phyloP scores from a whole-genome alignment of 2,113 vertebrate species.

The Ictidomys tridecemlineatus region DNA sequence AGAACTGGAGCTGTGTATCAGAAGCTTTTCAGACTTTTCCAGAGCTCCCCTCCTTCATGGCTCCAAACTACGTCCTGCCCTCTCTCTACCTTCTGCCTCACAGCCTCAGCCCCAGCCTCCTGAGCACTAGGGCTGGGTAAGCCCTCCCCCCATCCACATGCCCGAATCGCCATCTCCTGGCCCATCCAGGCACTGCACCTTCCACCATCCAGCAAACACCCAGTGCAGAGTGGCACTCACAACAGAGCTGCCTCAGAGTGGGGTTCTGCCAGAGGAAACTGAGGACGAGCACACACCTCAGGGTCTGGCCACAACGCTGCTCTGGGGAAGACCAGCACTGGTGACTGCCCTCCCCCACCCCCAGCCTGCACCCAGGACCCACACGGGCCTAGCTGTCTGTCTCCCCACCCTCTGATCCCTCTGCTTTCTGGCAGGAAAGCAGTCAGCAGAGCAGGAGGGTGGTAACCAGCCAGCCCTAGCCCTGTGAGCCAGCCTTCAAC shows the following conservation, averaged over 20 bases:
- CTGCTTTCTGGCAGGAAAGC: background rate
- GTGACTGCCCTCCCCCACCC: accelerated
- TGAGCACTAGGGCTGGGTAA: accelerated
- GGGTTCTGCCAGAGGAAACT: accelerated
- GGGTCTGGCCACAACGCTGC: accelerated
- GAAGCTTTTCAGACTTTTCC: accelerated
- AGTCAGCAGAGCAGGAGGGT: too few species aligned
- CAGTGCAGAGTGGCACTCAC: accelerated
- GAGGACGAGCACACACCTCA: accelerated
- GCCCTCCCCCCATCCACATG: accelerated
- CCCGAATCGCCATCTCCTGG: slow-evolving; percentile 65
- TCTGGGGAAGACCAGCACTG: accelerated
- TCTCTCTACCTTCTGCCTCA: too few species aligned
- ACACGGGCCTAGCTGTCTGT: background rate
- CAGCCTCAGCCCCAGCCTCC: too few species aligned
- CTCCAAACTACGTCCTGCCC: background rate
- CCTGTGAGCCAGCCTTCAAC: background rate
- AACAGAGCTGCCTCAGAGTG: accelerated
- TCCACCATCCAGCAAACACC: background rate
- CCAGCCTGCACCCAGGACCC: accelerated
- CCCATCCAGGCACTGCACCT: background rate
- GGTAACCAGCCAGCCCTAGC: accelerated
- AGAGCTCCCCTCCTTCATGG: accelerated
- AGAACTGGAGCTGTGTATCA: accelerated
- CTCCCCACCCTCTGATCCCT: accelerated